These are phyloP conservation scores for Rhynchophorus ferrugineus DNA, from an alignment of 1,140 invertebrate genomes.

Conservation along the genomic window DNA sequence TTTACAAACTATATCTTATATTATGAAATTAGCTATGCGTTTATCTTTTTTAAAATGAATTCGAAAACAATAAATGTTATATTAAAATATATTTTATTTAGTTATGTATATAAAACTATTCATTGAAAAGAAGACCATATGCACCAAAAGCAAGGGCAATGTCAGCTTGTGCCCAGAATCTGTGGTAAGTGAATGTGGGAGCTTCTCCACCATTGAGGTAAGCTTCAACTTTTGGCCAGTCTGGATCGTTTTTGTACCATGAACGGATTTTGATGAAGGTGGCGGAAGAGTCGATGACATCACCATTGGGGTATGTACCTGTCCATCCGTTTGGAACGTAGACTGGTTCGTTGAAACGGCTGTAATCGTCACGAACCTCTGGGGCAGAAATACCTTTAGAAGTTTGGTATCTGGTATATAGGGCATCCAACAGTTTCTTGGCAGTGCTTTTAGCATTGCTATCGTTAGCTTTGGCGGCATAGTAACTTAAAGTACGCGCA, in stretches of 20 bases:
- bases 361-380: neutral
- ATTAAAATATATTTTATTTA: too few species aligned
- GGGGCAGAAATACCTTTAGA: conserved; percentile 10
- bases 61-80: too few species aligned
- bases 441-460: conserved; percentile 9
- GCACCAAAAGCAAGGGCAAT: conserved; percentile 20
- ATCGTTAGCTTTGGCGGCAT: conserved; percentile 17
- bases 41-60: too few species aligned
- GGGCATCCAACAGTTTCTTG: conserved; percentile 16
- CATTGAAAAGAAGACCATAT: conserved; percentile 21
- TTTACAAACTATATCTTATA: too few species aligned
- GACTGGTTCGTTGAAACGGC: conserved; percentile 4
- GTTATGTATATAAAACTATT: too few species aligned
- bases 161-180: conserved; percentile 24
- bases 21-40: too few species aligned
- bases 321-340: conserved; percentile 21
- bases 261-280: conserved; percentile 20
- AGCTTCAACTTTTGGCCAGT: conserved; percentile 17
- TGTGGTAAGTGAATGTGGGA: conserved; percentile 19
- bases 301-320: conserved; percentile 20
- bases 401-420: conserved; percentile 13
- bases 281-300: conserved; percentile 16
- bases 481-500: conserved; percentile 20
- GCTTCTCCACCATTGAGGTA: conserved; percentile 16
- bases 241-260: conserved; percentile 19